Conservation (phyloP, 2,113 vertebrate genomes). For the Oplegnathus fasciatus region DNA sequence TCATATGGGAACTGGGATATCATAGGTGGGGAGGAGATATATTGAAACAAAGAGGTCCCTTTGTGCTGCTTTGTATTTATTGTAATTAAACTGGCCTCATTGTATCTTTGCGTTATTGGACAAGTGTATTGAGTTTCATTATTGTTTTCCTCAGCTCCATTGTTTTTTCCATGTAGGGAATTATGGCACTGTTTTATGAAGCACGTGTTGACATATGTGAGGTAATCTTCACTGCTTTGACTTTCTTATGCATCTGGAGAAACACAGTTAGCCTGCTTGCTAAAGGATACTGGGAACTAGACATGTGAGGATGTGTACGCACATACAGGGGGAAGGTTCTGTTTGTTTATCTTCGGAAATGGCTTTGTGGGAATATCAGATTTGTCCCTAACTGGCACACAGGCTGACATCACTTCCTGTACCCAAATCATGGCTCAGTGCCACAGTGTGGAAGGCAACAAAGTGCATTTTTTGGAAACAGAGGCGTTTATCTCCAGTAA, state of each 20-base stretch:
- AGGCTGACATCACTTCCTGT: conserved; percentile 80
- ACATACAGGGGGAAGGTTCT: conserved; percentile 64
- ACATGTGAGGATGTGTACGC: conserved; percentile 45
- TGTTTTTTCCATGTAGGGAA: conserved; percentile 14
- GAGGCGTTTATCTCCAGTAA: conserved; percentile 36
- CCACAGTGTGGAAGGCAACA: conserved; percentile 49
- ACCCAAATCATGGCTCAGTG: conserved; percentile 62
- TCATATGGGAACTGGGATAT: conserved; percentile 61
- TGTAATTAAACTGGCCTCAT: conserved; percentile 44
- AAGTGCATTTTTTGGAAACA: conserved; percentile 51
- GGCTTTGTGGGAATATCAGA: conserved; percentile 82
- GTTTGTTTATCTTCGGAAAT: conserved; percentile 82
- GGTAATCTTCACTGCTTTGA: conserved; percentile 9
- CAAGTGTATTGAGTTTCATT: conserved; percentile 6
- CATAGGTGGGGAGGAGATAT: conserved; percentile 39
- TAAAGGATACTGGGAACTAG: conserved; percentile 57
- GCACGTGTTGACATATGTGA: conserved; percentile 11
- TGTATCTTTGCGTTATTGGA: conserved; percentile 41
- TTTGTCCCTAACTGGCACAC: conserved; percentile 79
- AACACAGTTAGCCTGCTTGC: conserved; percentile 39
- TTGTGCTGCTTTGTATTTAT: conserved; percentile 18
- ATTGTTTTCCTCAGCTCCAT: neutral
- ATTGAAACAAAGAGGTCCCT: conserved; percentile 39
- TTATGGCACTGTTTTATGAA: conserved; percentile 2
- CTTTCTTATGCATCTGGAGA: conserved; percentile 38